Evolutionary conservation across 2,797 vertebrate genomes (phyloP).

Genomic region (Chrosomus eos): DNA sequence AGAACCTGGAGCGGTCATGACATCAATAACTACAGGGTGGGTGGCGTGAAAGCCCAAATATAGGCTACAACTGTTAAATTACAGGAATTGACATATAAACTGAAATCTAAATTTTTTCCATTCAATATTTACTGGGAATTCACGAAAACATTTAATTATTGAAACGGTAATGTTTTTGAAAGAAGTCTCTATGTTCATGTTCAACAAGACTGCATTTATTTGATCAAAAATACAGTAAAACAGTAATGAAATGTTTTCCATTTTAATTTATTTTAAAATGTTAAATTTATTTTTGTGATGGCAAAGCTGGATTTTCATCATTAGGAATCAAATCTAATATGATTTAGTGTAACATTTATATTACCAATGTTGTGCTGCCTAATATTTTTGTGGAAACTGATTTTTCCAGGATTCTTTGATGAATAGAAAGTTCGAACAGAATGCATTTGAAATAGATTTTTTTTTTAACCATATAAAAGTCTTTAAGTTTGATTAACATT

Average conservation of each 20-base stretch:
- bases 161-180: background rate
- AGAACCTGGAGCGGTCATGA: background rate
- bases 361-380: background rate
- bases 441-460: background rate
- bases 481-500: background rate
- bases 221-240: background rate
- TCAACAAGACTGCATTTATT: too few species aligned
- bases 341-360: background rate
- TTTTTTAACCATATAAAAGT: background rate
- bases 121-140: background rate
- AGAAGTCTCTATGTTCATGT: background rate
- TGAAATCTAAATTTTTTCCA: background rate
- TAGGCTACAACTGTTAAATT: background rate
- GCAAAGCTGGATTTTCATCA: background rate
- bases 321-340: background rate
- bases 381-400: background rate
- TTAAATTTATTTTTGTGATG: background rate
- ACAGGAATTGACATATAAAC: background rate
- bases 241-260: background rate
- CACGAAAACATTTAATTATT: background rate
- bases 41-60: background rate
- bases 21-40: background rate
- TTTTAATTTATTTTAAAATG: background rate
- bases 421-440: background rate
- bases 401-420: background rate